Base-by-base conservation (phyloP, 2,113 vertebrate genomes). In the Serilophus lunatus region DNA sequence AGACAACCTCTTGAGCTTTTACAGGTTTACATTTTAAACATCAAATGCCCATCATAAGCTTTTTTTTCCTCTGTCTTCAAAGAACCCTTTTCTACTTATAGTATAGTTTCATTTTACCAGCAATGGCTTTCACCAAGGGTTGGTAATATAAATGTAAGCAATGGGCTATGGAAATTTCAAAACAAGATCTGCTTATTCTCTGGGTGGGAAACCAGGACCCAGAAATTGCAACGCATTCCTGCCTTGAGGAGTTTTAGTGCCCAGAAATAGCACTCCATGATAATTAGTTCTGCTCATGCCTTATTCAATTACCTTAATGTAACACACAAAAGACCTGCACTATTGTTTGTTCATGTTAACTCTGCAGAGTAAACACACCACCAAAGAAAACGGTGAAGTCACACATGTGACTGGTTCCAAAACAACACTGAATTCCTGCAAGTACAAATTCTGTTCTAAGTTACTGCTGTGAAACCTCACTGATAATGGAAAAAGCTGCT, bases 251-350 rank as follows among this genome's bases (percentile, higher is more conserved):
- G 68, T 93, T 93, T 72, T 13, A 93, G 33, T 68, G 90, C n/a
- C 71, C 82, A 92, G 71, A 90, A 97, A 96, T 83, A 93, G 82
- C 68, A 66, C 61, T 20, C 44, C 29, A 28, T 35, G 75, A 69
- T 70, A 92, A 95, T 85, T 88, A 89, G 59, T 82, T 95, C 94
- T 96, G 92, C 78, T 77, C 60, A 44, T 70, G 90, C 82, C 79
- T 94, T 81, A 95, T 95, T 94, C 93, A 90, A 91, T 97, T 95
- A 95, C 87, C 59, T 65, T 92, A 95, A 94, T 72, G 79, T 70
- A 95, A 66, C 90, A 82, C 84, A 91, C 56, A 60, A 80, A 96
- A 92, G 86, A 86, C 68, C 80, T 83, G 63, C 56, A 47, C 84
- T 61, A 66, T 56, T 74, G 25, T 81, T 83, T 74, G 65, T 87